Evolutionary conservation across 92 coral and sea anemone species (phyloP), one percentile per base, ranked within the genome.

Genomic region (Paramuricea clavata): DNA sequence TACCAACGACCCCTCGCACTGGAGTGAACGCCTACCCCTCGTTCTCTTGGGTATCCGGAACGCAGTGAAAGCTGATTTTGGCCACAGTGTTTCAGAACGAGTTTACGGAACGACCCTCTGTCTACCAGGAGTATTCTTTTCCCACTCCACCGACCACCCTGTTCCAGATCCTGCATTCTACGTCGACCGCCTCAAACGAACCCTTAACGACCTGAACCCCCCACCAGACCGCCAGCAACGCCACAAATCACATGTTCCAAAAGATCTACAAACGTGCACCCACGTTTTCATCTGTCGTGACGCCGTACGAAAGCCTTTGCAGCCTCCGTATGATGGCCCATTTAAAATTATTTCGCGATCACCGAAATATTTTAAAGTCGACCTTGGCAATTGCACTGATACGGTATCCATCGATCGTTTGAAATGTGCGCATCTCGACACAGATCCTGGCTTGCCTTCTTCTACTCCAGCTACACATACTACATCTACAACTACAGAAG

Each of bases 311-410:
- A n/a, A n/a, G n/a, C n/a, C n/a, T n/a, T n/a, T n/a, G n/a, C n/a
- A n/a, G n/a, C n/a, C n/a, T n/a, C n/a, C n/a, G n/a, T n/a, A n/a
- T n/a, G n/a, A n/a, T n/a, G n/a, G n/a, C n/a, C n/a, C n/a, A 0
- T 75, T 75, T 49, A 75, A 75, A 75, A 41, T 75, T 42, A 23
- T 75, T 44, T 75, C 42, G 64, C 81, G 65, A 35, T 44, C 81
- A 12, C 47, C 31, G 22, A 75, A 75, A 43, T 23, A n/a, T 52
- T 75, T 75, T 75, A n/a, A 47, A 75, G 81, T 75, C 62, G 81
- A 75, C 81, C 62, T 75, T 19, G 81, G 56, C 56, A 44, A 26
- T 4, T 33, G 62, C 65, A 44, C 81, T 32, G 81, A 75, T 16
- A 75, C 13, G 0, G 42, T 75, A 1, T 1, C 35, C 27, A 44